phyloP scores from a whole-genome alignment of 2,797 vertebrate species.

The Perdix hodgsoniae region DNA sequence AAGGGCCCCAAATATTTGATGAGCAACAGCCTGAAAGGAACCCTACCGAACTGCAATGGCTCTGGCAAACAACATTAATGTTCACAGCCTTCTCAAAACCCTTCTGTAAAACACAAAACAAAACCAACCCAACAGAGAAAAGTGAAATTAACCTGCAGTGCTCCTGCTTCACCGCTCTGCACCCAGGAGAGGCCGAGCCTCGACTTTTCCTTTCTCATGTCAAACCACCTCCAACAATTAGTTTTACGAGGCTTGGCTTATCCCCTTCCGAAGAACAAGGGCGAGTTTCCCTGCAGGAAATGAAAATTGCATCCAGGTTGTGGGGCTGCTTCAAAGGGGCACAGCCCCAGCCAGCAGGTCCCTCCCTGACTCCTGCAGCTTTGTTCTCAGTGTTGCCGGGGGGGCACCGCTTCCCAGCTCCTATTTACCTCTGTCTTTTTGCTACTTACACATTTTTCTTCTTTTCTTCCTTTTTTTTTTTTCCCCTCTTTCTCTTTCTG shows the following conservation, averaged over 20 bases:
- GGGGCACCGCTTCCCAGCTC: background rate
- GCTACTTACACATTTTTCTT: background rate
- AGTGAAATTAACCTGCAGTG: background rate
- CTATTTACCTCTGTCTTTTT: background rate
- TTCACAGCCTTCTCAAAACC: background rate
- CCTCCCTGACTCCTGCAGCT: background rate
- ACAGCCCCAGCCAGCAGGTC: background rate
- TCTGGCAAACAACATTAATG: background rate
- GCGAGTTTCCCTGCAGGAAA: slow-evolving; percentile 22
- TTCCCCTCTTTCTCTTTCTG: background rate
- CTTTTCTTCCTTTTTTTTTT: accelerated
- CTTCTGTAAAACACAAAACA: background rate
- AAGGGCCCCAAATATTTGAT: background rate
- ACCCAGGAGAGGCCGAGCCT: background rate
- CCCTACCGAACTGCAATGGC: background rate
- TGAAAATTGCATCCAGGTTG: slow-evolving; percentile 25
- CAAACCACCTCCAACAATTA: slow-evolving; percentile 4
- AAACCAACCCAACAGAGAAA: background rate
- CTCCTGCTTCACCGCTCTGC: background rate
- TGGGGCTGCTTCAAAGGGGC: slow-evolving; percentile 31
- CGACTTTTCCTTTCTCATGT: background rate
- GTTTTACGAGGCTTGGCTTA: background rate
- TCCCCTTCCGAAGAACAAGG: background rate
- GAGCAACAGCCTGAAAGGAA: background rate
- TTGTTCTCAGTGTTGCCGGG: background rate